Conservation (phyloP, 2,113 vertebrate species). For the Perca schrenkii region DNA sequence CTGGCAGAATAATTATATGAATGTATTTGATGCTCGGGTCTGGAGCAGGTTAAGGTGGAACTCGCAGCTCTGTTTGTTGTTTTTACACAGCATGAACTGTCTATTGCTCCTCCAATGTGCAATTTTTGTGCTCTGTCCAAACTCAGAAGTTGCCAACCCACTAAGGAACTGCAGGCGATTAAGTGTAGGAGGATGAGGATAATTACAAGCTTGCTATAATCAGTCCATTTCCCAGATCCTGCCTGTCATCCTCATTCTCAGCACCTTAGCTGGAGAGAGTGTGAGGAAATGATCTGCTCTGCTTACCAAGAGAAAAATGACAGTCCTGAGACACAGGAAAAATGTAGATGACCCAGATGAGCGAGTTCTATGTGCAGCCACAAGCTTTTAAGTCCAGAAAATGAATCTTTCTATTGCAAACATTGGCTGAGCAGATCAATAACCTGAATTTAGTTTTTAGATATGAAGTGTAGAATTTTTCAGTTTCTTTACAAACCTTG, state of each 20-base stretch:
- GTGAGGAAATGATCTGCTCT: conserved; percentile 34
- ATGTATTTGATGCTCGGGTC: background rate
- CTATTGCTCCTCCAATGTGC: conserved; percentile 27
- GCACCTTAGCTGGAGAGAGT: conserved; percentile 16
- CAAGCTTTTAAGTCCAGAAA: background rate
- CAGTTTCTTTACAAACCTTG: background rate
- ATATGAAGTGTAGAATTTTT: background rate
- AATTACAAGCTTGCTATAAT: conserved; percentile 62
- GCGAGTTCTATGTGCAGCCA: background rate
- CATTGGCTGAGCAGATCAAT: background rate
- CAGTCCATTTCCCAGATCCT: conserved; percentile 32
- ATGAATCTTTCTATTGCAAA: background rate
- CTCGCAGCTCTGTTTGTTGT: conserved; percentile 13
- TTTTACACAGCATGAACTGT: conserved; percentile 11
- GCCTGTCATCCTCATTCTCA: conserved; percentile 15
- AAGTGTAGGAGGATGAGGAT: conserved; percentile 61
- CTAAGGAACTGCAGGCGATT: conserved; percentile 50
- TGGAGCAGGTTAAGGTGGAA: background rate
- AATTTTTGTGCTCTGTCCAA: conserved; percentile 32
- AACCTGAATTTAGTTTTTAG: background rate
- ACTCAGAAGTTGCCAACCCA: conserved; percentile 44
- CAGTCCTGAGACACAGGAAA: background rate
- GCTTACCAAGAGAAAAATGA: conserved; percentile 6
- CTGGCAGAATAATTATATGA: background rate
- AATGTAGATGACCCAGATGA: background rate